These are phyloP conservation scores for Paedocypris micromegethes DNA, from an alignment of 2,797 vertebrate species.

Conservation along the genomic window DNA sequence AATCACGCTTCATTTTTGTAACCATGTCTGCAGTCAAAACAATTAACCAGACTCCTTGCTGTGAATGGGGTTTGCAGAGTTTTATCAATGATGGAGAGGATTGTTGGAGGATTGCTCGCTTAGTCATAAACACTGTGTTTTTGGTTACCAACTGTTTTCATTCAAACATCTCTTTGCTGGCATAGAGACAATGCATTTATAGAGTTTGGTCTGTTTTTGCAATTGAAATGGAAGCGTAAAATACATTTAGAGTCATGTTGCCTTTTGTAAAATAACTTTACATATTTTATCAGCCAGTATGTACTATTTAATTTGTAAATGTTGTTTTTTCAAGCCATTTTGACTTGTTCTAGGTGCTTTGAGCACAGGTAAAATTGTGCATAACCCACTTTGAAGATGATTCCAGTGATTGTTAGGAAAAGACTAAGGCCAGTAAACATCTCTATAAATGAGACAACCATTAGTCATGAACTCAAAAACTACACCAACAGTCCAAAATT, in stretches of 20 bases:
- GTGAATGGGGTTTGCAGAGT: constrained; percentile 37
- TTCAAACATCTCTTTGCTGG: constrained; percentile 31
- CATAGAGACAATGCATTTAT: constrained; percentile 19
- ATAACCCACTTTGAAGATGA: too few relatives aligned
- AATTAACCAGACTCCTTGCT: constrained; percentile 9
- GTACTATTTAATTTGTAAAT: constrained; percentile 15
- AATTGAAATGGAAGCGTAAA: constrained; percentile 18
- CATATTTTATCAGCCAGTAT: background rate
- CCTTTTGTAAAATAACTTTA: constrained; percentile 15
- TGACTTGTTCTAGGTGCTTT: constrained; percentile 6
- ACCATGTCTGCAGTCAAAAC: too few relatives aligned
- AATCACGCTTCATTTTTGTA: constrained; percentile 16
- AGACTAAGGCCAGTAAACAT: too few relatives aligned
- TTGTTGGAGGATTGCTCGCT: constrained; percentile 16
- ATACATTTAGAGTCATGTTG: constrained; percentile 18
- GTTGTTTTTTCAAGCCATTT: constrained; percentile 7
- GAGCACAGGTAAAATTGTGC: constrained; percentile 15
- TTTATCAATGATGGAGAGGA: constrained; percentile 14
- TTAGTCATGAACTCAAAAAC: too few relatives aligned
- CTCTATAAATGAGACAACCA: too few relatives aligned
- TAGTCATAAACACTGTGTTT: constrained; percentile 23
- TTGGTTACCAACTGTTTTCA: constrained; percentile 23
- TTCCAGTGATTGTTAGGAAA: too few relatives aligned
- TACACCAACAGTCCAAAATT: too few relatives aligned
- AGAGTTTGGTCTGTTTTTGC: constrained; percentile 18